phyloP scores from a whole-genome alignment of 2,113 vertebrate species.

The Orthonyx spaldingii region DNA sequence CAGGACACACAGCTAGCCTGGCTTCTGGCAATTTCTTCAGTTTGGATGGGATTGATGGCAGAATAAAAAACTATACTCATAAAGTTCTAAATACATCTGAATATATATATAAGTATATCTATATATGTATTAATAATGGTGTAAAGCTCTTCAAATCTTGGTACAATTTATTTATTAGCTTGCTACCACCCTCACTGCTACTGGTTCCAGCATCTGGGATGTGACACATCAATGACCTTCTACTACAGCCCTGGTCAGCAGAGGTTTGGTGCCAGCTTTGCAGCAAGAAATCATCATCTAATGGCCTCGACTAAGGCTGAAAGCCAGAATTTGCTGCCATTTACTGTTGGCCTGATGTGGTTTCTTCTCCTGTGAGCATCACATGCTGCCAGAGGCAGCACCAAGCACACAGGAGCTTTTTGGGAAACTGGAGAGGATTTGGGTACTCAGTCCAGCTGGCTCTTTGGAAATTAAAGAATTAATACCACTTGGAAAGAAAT shows the following conservation, averaged over 20 bases:
- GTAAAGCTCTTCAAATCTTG: neutral
- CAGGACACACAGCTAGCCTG: neutral
- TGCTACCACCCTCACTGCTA: neutral
- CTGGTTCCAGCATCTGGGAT: neutral
- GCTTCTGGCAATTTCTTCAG: neutral
- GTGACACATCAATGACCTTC: neutral
- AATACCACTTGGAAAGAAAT: neutral
- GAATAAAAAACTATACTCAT: neutral
- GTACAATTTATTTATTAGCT: neutral
- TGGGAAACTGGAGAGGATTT: neutral
- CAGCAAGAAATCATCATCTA: slow-evolving; percentile 11
- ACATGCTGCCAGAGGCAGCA: neutral
- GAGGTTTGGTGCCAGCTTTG: neutral
- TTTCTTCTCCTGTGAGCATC: neutral
- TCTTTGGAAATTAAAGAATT: neutral
- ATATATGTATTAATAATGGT: neutral
- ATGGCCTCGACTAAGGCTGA: neutral
- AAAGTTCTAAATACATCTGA: neutral
- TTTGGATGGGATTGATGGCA: neutral
- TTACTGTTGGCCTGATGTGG: neutral
- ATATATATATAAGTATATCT: neutral
- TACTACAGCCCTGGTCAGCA: neutral
- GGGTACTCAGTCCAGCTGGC: neutral
- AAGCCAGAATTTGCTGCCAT: neutral
- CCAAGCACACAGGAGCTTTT: neutral